These are phyloP conservation scores for Coccyzus lansbergi DNA, from an alignment of 2,797 vertebrate genomes.

Conservation along the genomic window DNA sequence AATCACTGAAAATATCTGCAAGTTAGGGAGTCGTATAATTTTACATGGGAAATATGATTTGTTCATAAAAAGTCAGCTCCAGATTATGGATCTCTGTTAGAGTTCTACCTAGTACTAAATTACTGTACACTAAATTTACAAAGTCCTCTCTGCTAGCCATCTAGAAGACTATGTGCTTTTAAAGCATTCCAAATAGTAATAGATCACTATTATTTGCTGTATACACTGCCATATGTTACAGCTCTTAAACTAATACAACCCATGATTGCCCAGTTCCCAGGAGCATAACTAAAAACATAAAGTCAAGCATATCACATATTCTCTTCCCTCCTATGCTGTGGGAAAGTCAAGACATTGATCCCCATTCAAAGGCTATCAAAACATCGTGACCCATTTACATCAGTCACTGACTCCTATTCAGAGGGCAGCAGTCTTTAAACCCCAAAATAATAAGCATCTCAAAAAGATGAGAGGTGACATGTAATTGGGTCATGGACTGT, in stretches of 20 bases:
- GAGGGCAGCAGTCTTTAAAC: not conserved
- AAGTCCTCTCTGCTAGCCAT: not conserved
- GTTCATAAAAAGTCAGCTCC: not conserved
- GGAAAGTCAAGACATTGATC: not conserved
- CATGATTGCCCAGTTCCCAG: not conserved
- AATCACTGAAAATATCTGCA: not conserved
- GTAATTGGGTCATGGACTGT: not conserved
- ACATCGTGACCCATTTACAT: not conserved
- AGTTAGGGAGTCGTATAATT: not conserved
- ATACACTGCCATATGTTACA: not conserved
- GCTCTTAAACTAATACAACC: not conserved
- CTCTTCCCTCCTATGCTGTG: not conserved
- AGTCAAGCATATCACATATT: not conserved
- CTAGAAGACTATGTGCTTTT: not conserved
- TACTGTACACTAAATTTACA: not conserved
- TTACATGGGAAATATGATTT: not conserved
- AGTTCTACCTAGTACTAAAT: not conserved
- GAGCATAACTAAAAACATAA: not conserved
- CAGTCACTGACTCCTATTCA: not conserved
- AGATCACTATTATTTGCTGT: not conserved
- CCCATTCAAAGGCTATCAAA: not conserved
- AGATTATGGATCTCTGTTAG: not conserved
- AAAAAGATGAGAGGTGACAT: not conserved
- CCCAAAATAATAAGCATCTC: not conserved
- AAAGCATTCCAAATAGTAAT: not conserved